phyloP scores from a whole-genome alignment of 2,888 invertebrate species.

The Petrophora chlorosata region DNA sequence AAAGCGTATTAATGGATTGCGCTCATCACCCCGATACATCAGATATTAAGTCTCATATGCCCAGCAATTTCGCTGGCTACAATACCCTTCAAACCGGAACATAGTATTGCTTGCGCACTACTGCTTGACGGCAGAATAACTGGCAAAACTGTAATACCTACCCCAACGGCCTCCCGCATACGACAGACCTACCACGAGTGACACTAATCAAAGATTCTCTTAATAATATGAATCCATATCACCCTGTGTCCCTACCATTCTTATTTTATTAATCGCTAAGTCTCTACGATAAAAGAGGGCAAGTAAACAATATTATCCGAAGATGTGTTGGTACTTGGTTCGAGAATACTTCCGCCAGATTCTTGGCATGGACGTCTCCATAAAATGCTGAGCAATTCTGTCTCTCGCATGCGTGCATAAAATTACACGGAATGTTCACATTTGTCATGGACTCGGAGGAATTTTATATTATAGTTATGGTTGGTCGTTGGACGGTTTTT shows the following conservation, averaged over 20 bases:
- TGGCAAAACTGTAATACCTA: too few relatives aligned
- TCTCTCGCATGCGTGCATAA: conserved; percentile 14
- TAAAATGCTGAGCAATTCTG: conserved; percentile 24
- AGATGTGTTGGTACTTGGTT: conserved; percentile 10
- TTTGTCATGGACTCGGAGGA: conserved; percentile 11
- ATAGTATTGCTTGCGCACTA: too few relatives aligned
- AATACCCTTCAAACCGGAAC: too few relatives aligned
- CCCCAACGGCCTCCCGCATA: too few relatives aligned
- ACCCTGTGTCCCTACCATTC: not conserved
- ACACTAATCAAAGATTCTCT: too few relatives aligned
- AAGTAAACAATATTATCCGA: conserved; percentile 3
- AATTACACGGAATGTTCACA: conserved; percentile 16
- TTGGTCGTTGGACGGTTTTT: not conserved
- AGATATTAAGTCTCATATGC: too few relatives aligned
- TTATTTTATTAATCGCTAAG: not conserved
- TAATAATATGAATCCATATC: not conserved
- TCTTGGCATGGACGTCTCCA: conserved; percentile 25
- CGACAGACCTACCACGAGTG: too few relatives aligned
- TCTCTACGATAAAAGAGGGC: conserved; percentile 10
- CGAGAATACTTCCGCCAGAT: conserved; percentile 7
- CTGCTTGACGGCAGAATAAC: too few relatives aligned
- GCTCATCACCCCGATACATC: too few relatives aligned
- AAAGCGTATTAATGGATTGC: too few relatives aligned
- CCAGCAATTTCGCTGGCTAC: too few relatives aligned
- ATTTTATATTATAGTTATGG: conserved; percentile 8